Conservation (phyloP, 2,113 vertebrate species). For the Boulengeromyrus knoepffleri region DNA sequence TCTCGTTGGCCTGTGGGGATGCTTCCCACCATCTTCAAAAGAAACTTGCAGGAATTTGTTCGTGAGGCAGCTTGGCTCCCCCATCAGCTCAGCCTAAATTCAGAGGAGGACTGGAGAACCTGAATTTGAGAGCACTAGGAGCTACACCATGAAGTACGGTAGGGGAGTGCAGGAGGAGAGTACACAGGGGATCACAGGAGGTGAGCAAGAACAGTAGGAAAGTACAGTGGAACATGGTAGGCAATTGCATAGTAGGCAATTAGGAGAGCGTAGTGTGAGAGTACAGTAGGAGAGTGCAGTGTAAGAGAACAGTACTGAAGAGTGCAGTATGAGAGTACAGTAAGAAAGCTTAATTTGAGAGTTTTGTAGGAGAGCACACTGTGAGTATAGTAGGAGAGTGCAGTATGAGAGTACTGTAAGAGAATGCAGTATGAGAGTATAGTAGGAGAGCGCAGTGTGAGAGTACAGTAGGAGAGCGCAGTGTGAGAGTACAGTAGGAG, state of each 20-base stretch:
- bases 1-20: neutral
- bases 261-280: neutral
- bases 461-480: neutral
- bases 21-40: neutral
- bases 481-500: neutral
- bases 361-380: neutral
- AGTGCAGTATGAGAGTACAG: neutral
- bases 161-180: neutral
- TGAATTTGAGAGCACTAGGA: neutral
- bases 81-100: neutral
- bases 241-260: neutral
- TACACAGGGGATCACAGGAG: neutral
- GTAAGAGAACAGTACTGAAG: neutral
- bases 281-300: neutral
- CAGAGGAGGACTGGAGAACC: neutral
- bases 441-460: neutral
- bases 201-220: neutral
- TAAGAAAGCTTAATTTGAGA: neutral
- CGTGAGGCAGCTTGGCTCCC: neutral
- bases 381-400: neutral
- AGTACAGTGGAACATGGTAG: too few relatives aligned
- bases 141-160: neutral
- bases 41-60: neutral
- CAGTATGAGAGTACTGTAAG: neutral
- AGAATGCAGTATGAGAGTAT: neutral